A percentile compares a stretch with the other conserved stretches of the same genome.
These are phyloP conservation scores for Venustoraphidia nigricollis DNA, from an alignment of 2,888 invertebrate species.

Conservation along the genomic window DNA sequence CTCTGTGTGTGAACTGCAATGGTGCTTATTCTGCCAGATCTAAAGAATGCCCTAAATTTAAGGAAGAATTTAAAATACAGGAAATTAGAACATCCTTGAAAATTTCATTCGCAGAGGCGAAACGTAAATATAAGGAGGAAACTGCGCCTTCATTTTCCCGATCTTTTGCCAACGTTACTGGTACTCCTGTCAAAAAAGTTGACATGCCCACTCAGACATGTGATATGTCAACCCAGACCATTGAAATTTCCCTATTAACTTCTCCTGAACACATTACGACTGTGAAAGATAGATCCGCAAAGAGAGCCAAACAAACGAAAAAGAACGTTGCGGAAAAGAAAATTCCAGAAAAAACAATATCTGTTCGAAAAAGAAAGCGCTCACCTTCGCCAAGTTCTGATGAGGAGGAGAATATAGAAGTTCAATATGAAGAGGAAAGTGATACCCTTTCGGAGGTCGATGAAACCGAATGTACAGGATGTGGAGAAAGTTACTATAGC, in stretches of 20 bases:
- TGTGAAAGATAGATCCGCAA: constrained; percentile 1
- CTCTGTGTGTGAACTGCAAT: too few relatives aligned
- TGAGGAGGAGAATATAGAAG: constrained; percentile 2
- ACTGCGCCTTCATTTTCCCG: too few relatives aligned
- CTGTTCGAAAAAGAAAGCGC: constrained; percentile 4
- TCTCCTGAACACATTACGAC: constrained; percentile 7
- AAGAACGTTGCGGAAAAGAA: constrained; percentile 1
- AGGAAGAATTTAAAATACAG: too few relatives aligned
- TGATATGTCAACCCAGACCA: too few relatives aligned
- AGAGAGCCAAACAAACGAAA: not conserved
- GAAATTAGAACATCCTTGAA: too few relatives aligned
- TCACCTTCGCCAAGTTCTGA: constrained; percentile 4
- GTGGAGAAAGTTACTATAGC: constrained; percentile 10
- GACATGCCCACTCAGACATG: too few relatives aligned
- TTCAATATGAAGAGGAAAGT: constrained; percentile 7
- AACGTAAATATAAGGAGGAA: too few relatives aligned
- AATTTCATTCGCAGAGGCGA: too few relatives aligned
- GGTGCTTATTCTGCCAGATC: too few relatives aligned
- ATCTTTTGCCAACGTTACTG: too few relatives aligned
- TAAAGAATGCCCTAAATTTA: too few relatives aligned
- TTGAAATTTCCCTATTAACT: constrained; percentile 8
- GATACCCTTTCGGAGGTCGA: constrained; percentile 3
- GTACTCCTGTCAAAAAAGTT: too few relatives aligned
- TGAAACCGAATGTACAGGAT: constrained; percentile 8
- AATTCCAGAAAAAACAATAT: constrained; percentile 6